Conservation (phyloP, 2,113 vertebrate genomes). For the Ictidomys tridecemlineatus region DNA sequence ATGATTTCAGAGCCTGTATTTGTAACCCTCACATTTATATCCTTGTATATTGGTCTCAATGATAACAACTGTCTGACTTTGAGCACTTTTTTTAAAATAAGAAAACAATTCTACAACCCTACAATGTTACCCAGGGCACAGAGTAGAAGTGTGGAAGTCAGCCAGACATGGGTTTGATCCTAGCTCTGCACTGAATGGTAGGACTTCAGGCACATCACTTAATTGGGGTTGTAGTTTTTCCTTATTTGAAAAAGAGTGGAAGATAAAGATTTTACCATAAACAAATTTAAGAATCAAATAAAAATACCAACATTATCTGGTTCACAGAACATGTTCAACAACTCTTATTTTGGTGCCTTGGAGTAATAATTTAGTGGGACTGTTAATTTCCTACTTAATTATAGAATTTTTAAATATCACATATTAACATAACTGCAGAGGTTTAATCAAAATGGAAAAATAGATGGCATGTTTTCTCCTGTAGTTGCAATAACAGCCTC, state of each 20-base stretch:
- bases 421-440: background rate
- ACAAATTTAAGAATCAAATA: constrained; percentile 2
- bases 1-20: background rate
- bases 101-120: background rate
- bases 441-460: background rate
- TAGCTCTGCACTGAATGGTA: background rate
- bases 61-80: background rate
- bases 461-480: background rate
- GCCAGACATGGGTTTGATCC: background rate
- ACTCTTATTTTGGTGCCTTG: background rate
- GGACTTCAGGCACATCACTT: background rate
- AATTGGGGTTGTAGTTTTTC: constrained; percentile 5
- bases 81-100: background rate
- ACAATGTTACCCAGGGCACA: background rate
- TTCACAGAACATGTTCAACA: background rate
- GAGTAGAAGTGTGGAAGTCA: background rate
- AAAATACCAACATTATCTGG: background rate
- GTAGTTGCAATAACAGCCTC: background rate
- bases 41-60: background rate
- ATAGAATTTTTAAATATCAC: background rate
- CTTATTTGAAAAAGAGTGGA: background rate
- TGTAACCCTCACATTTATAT: background rate
- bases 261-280: background rate
- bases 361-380: background rate
- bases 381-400: background rate